phyloP scores from a whole-genome alignment of 1,140 invertebrate genomes.

The Pseudoatta argentina region DNA sequence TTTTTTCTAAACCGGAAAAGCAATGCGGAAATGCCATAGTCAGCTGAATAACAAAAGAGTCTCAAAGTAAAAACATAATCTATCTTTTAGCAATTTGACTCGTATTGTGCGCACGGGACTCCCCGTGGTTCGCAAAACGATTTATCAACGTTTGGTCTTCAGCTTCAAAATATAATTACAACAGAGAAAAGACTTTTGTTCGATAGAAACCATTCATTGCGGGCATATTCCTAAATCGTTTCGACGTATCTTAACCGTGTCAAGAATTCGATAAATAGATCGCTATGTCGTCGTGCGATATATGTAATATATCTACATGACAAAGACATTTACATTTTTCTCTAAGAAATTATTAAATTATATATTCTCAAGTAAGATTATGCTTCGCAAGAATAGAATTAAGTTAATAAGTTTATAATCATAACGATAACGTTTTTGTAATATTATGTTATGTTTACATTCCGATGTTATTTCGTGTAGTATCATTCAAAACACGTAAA shows the following conservation, averaged over 20 bases:
- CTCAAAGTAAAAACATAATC: background rate
- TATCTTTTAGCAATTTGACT: constrained; percentile 20
- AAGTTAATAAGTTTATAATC: constrained; percentile 5
- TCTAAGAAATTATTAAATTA: background rate
- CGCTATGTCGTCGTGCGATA: background rate
- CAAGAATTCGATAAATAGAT: constrained; percentile 46
- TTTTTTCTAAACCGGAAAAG: background rate
- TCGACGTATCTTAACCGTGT: constrained; percentile 26
- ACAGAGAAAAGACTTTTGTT: constrained; percentile 43
- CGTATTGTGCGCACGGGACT: constrained; percentile 34
- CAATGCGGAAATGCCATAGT: constrained; percentile 15
- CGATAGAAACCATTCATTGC: background rate
- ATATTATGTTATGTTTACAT: background rate
- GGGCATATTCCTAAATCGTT: constrained; percentile 18
- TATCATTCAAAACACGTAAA: background rate
- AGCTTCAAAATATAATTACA: constrained; percentile 7
- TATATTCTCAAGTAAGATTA: background rate
- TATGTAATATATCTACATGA: background rate
- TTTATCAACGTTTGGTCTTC: constrained; percentile 67
- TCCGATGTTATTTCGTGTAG: background rate
- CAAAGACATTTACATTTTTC: background rate
- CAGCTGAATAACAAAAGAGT: background rate
- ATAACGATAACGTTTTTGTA: background rate
- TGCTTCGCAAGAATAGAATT: background rate
- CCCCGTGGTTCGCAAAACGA: constrained; percentile 38